Evolutionary conservation across 2,888 invertebrate species (phyloP).

Genomic region (Hesperia comma): DNA sequence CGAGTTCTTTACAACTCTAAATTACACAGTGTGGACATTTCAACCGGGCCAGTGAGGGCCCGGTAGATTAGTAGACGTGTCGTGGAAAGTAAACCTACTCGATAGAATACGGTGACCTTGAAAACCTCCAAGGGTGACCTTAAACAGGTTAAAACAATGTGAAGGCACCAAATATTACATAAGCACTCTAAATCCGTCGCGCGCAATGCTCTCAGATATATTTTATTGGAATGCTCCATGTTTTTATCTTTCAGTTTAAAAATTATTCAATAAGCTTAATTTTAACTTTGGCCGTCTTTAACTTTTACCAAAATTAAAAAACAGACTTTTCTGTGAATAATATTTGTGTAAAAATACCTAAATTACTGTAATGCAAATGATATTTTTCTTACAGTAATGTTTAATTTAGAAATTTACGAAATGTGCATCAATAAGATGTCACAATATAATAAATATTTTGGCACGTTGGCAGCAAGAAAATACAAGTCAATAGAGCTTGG

Average conservation of each 20-base stretch:
- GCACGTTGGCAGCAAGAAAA: constrained; percentile 15
- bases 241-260: no score
- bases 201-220: constrained; percentile 8
- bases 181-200: constrained; percentile 6
- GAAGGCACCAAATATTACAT: constrained; percentile 36
- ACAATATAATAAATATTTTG: neutral
- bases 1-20: no score
- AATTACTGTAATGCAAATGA: no score
- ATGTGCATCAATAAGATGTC: neutral
- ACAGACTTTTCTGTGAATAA: no score
- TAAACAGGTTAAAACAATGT: constrained; percentile 11
- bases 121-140: neutral
- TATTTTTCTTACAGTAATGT: no score
- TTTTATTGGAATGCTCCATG: constrained; percentile 9
- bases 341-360: no score
- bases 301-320: neutral
- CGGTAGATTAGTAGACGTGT: no score
- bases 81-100: no score
- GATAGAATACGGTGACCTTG: constrained; percentile 7
- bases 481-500: constrained; percentile 5
- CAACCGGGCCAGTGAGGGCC: no score
- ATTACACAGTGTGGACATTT: neutral
- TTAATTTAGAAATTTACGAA: neutral
- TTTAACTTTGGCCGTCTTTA: no score
- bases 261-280: no score